Conservation (phyloP, 92 coral and sea anemone species). For the Isaurus tuberculatus region DNA sequence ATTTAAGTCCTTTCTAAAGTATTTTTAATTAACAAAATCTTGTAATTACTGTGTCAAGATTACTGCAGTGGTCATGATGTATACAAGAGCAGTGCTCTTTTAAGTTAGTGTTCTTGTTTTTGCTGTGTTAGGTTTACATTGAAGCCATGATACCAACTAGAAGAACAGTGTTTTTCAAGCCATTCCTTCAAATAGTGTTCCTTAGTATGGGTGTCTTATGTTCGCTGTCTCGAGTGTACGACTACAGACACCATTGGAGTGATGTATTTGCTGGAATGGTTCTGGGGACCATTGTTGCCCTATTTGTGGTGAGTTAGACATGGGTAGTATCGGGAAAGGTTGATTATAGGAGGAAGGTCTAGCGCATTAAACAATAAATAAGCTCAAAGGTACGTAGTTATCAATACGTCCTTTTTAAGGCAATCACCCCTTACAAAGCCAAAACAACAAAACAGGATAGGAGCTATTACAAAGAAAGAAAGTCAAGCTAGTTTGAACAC, state of each 20-base stretch:
- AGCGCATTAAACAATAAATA: too few relatives aligned
- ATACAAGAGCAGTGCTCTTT: background rate
- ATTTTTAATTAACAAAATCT: too few relatives aligned
- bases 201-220: constrained; percentile 78
- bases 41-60: too few relatives aligned
- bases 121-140: constrained; percentile 70
- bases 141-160: constrained; percentile 82
- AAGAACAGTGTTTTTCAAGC: constrained; percentile 80
- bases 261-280: constrained; percentile 88
- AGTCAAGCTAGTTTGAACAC: too few relatives aligned
- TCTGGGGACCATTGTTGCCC: constrained; percentile 86
- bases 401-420: too few relatives aligned
- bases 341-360: too few relatives aligned
- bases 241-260: constrained; percentile 97
- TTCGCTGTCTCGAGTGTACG: constrained; percentile 88
- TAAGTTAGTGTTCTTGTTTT: background rate
- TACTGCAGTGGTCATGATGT: too few relatives aligned
- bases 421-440: too few relatives aligned
- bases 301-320: constrained; percentile 73
- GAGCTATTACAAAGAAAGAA: too few relatives aligned
- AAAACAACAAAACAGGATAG: too few relatives aligned
- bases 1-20: too few relatives aligned
- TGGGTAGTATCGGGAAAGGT: background rate
- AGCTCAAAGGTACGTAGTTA: too few relatives aligned
- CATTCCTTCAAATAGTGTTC: constrained; percentile 76